phyloP scores from a whole-genome alignment of 2,113 vertebrate species.

The Tringa solitaria region DNA sequence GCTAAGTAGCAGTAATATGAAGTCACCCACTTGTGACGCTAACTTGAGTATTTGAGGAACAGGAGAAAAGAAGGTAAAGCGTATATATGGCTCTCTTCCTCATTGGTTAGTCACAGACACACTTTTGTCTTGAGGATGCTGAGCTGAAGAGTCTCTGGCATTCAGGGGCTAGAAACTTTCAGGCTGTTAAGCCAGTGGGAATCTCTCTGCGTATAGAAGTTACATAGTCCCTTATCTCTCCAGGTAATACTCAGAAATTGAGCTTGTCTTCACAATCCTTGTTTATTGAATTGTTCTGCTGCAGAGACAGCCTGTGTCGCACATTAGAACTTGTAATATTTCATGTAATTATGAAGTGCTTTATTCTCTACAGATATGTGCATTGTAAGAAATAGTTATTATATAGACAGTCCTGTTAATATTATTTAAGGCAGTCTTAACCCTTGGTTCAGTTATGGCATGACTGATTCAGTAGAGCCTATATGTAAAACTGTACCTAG shows the following conservation, averaged over 20 bases:
- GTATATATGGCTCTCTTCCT: not conserved
- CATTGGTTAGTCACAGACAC: not conserved
- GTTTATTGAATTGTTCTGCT: not conserved
- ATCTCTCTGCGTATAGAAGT: not conserved
- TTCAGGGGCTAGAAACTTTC: not conserved
- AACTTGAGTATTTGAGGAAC: not conserved
- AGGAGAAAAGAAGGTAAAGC: not conserved
- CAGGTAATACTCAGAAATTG: not conserved
- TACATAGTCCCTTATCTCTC: not conserved
- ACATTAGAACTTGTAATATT: not conserved
- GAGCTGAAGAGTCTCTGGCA: not conserved
- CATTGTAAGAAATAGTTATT: not conserved
- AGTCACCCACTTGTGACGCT: not conserved
- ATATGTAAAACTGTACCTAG: not conserved
- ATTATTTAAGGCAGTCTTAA: not conserved
- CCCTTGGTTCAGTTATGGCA: not conserved
- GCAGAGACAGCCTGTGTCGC: not conserved
- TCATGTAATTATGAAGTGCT: not conserved
- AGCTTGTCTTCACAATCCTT: not conserved
- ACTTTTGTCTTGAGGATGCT: not conserved
- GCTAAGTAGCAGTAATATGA: not conserved
- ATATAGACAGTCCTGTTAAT: not conserved
- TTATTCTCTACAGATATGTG: not conserved
- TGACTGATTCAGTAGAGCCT: not conserved
- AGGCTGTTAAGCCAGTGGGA: not conserved